phyloP scores from a whole-genome alignment of 2,113 vertebrate genomes.

The Spheniscus mendiculus region DNA sequence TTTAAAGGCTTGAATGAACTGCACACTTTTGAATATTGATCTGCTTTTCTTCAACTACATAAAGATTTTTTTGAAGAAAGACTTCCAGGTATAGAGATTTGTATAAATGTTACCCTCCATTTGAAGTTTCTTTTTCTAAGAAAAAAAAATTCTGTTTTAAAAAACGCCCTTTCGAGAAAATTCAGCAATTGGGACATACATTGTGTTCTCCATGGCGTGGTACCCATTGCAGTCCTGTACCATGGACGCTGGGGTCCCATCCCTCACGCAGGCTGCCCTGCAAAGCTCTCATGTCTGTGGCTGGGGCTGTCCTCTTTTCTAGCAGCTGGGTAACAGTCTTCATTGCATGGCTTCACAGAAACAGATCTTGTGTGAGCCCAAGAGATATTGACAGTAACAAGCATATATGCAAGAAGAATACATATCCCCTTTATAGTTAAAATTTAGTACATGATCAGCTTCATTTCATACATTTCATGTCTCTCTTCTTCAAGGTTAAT shows the following conservation, averaged over 20 bases:
- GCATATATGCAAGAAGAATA: background rate
- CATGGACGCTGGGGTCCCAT: background rate
- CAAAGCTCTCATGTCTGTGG: background rate
- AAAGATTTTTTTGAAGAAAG: background rate
- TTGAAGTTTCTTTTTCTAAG: background rate
- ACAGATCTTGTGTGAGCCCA: background rate
- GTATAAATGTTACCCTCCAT: background rate
- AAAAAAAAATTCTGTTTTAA: background rate
- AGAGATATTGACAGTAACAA: background rate
- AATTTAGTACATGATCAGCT: background rate
- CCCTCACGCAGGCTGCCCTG: background rate
- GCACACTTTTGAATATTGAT: background rate
- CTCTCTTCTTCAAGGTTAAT: background rate
- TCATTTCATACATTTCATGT: background rate
- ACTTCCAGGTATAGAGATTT: background rate
- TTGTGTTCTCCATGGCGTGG: background rate
- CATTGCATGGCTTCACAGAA: background rate
- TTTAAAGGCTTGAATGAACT: constrained; percentile 1
- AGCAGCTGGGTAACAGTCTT: background rate
- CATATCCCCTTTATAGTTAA: background rate
- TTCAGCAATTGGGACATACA: background rate
- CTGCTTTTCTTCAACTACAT: background rate
- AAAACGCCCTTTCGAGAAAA: background rate
- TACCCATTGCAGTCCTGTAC: background rate
- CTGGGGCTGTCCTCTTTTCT: background rate